Base-by-base conservation (phyloP, 2,797 vertebrate genomes). In the Protonibea diacanthus region DNA sequence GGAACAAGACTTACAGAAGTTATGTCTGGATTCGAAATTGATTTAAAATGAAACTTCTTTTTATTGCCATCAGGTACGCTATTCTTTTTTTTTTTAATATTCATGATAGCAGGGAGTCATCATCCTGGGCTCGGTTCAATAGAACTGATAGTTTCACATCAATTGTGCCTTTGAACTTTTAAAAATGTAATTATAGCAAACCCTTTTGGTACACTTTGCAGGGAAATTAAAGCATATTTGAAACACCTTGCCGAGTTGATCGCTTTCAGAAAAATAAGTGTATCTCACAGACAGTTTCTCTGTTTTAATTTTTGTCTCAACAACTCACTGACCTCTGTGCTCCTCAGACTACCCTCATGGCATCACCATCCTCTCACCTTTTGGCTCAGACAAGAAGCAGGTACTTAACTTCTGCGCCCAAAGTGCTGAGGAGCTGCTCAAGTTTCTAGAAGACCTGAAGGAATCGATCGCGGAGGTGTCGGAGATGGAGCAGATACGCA, bases 401-500 rank as follows among this genome's bases (percentile, higher is more conserved):
- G 95, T 97, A 71, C 92, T 99, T 64, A 97, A 98, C 89, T 99
- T 99, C 94, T 99, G 98, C 62, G 98, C 97, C 69, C 96, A 97
- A 88, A 97, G 97, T 71, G 96, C 97, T 0, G 98, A 99, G 15
- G 98, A 99, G 90, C 96, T 99, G 91, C 97, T 98, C 51, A 99
- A 99, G 91, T 99, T 99, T 82, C 94, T 99, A 73, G 98, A 99
- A 87, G 98, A 99, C 87, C 94, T 99, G 89, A 99, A 99, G 90
- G 98, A 99, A 82, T 99, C 98, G 33, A 99, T 99, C 47, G 96
- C 97, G 0, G 98, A 99, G 93, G 98, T 99, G 90, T 96, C 96
- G 0, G 98, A 99, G 93, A 98, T 99, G 97, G 98, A 99, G 86
- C 97, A 99, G 94, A 98, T 99, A 89, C 96, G 98, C 69, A 98